Base-by-base conservation (phyloP, 2,888 invertebrate species). In the Drosophila melanosoma region DNA sequence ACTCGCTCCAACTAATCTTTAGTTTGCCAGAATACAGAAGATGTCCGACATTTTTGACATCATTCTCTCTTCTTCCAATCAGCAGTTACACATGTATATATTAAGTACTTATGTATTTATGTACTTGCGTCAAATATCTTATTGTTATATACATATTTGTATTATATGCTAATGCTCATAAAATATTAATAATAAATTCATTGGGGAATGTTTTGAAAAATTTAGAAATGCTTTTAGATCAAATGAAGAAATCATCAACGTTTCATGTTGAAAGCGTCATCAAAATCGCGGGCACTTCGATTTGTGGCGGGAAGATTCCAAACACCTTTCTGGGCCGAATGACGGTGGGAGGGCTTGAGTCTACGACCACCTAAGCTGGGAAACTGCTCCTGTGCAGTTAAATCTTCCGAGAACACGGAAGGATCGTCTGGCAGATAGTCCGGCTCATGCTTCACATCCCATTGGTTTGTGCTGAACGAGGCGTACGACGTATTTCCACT, bases 361-460 rank as follows among this genome's bases (percentile, higher is more conserved):
- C 38, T 68, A 2, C 66, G 60, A 2, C 17, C 48, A n/a, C 65
- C 65, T n/a, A 83, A 61, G 1, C 26, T 48, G 1, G 84, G 87
- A 32, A 83, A 82, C 0, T 82, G 74, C 2, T 11, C 17, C 0
- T 1, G 2, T 11, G 36, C 36, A 4, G 26, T 36, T 3, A 77
- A 1, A 1, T 54, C 26, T 0, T 49, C 35, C 2, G 42, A 17
- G 35, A 71, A 86, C 1, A 35, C 26, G 1, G 73, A 64, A 8
- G 75, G 60, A 53, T 83, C 84, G 0, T 20, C 20, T 0, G 82
- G 76, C 1, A 35, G 45, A 38, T 71, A 83, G 35, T 35, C 11
- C 49, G 17, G 1, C 23, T 73, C 81, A 4, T 52, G 38, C 17
- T 80, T 74, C 4, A 68, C 23, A 2, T 15, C 26, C 0, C 60